Conservation (phyloP, 2,113 vertebrate species). For the Ibidorhyncha struthersii region DNA sequence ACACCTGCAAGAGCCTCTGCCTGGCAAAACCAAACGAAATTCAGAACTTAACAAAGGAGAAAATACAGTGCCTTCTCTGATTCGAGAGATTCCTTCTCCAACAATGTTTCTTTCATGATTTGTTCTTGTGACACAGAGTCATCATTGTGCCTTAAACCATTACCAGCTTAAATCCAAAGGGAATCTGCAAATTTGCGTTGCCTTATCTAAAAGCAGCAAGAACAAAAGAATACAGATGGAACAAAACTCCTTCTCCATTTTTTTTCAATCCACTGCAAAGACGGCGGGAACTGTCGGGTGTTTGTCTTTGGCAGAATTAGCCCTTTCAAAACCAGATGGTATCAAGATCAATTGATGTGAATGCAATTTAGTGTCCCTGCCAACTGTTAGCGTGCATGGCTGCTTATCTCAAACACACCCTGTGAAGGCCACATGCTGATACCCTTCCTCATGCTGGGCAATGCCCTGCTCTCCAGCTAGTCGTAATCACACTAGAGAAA, state of each 20-base stretch:
- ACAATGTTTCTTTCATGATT: not conserved
- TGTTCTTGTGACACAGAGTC: not conserved
- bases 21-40: not conserved
- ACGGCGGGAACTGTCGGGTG: rapidly evolving
- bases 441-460: not conserved
- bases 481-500: not conserved
- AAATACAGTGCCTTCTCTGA: not conserved
- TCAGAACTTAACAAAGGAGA: not conserved
- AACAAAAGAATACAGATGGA: not conserved
- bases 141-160: not conserved
- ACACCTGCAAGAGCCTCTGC: not conserved
- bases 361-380: not conserved
- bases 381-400: rapidly evolving
- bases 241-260: not conserved
- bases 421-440: not conserved
- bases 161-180: not conserved
- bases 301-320: not conserved
- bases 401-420: not conserved
- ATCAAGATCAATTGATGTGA: not conserved
- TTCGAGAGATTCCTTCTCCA: not conserved
- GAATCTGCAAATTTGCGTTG: not conserved
- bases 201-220: not conserved
- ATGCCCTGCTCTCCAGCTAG: not conserved
- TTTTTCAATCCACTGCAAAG: not conserved
- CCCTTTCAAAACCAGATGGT: not conserved